phyloP scores from a whole-genome alignment of 2,888 invertebrate genomes.

The Phasia obesa region DNA sequence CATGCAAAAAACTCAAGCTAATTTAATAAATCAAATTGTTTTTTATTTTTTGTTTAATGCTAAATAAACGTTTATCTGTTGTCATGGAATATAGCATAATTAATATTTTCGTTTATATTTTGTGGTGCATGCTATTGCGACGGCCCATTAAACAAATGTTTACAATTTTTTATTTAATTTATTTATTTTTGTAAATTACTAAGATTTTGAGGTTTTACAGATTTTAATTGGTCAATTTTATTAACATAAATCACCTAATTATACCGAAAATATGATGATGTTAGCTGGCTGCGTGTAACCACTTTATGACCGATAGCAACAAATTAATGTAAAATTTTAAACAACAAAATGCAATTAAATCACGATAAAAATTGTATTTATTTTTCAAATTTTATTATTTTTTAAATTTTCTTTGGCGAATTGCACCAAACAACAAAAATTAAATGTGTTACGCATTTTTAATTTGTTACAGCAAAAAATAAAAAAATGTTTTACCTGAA shows the following conservation, averaged over 20 bases:
- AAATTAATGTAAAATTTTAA: slow-evolving; percentile 1
- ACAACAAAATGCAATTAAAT: slow-evolving; percentile 50
- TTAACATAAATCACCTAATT: too few species aligned
- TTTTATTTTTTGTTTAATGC: too few species aligned
- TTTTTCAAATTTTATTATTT: not conserved
- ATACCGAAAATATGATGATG: not conserved
- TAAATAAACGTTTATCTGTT: too few species aligned
- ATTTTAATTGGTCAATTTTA: too few species aligned
- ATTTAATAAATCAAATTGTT: too few species aligned
- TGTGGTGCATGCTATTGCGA: not conserved
- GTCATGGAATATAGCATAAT: too few species aligned
- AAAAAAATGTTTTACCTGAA: not conserved
- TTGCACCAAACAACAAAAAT: not conserved
- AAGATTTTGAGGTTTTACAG: slow-evolving; percentile 6
- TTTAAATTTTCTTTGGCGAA: not conserved
- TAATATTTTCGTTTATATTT: too few species aligned
- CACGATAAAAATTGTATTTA: slow-evolving; percentile 8
- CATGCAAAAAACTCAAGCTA: too few species aligned
- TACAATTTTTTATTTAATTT: too few species aligned
- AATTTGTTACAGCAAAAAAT: not conserved
- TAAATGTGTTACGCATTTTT: slow-evolving; percentile 22
- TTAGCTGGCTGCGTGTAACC: not conserved
- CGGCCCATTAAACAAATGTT: too few species aligned
- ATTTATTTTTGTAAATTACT: not conserved
- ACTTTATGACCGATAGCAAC: not conserved